These are phyloP conservation scores for Anguilla japonica DNA, from an alignment of 2,113 vertebrate genomes.

Conservation along the genomic window DNA sequence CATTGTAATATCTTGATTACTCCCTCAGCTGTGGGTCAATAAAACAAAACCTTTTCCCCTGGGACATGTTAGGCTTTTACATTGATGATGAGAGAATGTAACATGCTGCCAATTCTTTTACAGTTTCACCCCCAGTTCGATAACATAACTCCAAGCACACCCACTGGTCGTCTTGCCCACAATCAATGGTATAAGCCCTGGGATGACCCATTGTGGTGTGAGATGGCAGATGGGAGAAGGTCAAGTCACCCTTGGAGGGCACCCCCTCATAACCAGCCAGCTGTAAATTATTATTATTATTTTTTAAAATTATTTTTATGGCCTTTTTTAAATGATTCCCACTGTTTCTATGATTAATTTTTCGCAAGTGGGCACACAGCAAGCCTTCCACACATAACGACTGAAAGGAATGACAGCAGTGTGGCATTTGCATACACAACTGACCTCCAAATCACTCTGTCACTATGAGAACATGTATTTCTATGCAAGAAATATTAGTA, in stretches of 20 bases:
- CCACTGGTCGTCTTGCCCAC: too few species aligned
- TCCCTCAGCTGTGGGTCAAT: background rate
- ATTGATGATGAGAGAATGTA: background rate
- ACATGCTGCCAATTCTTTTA: background rate
- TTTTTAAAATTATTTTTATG: background rate
- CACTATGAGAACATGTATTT: background rate
- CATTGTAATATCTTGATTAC: background rate
- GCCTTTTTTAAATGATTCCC: background rate
- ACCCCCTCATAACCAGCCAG: background rate
- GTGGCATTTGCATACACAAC: background rate
- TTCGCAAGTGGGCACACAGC: background rate
- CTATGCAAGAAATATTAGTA: background rate
- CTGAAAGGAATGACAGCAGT: background rate
- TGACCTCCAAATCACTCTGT: background rate
- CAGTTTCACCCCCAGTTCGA: background rate
- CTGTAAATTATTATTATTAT: background rate
- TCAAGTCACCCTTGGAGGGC: background rate
- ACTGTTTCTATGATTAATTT: background rate
- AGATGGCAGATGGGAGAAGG: background rate
- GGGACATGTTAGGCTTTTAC: background rate
- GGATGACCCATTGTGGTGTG: background rate
- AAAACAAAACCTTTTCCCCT: background rate
- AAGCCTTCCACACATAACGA: background rate
- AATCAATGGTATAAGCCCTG: background rate
- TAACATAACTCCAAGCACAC: background rate